These are phyloP conservation scores for Hipposideros armiger DNA, from an alignment of 2,113 vertebrate species.

Conservation along the genomic window DNA sequence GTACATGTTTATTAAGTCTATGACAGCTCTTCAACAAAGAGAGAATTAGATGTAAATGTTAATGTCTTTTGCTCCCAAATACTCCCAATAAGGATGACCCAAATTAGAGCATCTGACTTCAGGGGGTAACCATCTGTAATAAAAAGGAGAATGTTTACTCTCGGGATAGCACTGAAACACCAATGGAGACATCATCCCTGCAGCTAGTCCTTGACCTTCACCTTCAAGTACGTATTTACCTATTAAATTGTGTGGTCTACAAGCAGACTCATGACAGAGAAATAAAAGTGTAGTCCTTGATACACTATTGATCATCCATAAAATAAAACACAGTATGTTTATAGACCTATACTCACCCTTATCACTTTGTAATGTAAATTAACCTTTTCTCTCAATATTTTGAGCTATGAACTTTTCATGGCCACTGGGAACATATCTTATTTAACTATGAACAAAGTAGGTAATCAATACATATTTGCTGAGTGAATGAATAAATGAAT, in stretches of 20 bases:
- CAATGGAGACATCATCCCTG: not conserved
- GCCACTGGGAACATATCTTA: not conserved
- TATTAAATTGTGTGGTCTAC: not conserved
- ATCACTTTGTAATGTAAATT: not conserved
- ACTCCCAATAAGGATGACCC: constrained; percentile 66
- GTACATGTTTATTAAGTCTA: constrained; percentile 67
- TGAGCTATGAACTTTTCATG: not conserved
- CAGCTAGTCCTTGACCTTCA: not conserved
- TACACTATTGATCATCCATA: not conserved
- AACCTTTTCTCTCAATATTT: not conserved
- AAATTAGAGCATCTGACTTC: constrained; percentile 56
- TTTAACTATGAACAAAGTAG: not conserved
- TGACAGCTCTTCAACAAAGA: constrained; percentile 66
- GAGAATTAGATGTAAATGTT: constrained; percentile 61
- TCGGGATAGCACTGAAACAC: not conserved
- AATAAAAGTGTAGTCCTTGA: not conserved
- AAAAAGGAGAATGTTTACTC: constrained; percentile 40
- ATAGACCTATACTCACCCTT: not conserved
- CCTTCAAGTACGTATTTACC: not conserved
- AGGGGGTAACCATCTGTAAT: constrained; percentile 63
- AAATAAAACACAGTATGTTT: not conserved
- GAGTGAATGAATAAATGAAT: not conserved
- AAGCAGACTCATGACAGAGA: not conserved
- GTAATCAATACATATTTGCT: not conserved
- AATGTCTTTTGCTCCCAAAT: constrained; percentile 60